Evolutionary conservation across 1,140 invertebrate species (phyloP).

Genomic region (Drosophila suzukii): DNA sequence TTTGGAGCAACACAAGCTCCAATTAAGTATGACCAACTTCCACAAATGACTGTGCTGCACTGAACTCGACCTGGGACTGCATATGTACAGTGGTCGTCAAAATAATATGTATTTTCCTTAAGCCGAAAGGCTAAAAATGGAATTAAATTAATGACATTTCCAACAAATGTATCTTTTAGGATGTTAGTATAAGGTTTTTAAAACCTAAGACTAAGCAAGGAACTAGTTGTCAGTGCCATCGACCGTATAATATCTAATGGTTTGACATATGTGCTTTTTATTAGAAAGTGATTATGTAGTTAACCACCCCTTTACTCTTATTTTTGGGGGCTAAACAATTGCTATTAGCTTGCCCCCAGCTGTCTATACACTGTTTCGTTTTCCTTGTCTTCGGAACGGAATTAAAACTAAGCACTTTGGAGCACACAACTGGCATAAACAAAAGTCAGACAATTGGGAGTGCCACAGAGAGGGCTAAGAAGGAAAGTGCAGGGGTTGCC

Average conservation of each 20-base stretch:
- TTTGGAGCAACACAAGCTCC: constrained; percentile 45
- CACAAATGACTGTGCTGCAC: constrained; percentile 27
- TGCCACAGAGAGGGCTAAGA: background rate
- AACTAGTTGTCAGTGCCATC: too few relatives aligned
- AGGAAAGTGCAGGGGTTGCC: constrained; percentile 1
- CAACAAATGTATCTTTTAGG: too few relatives aligned
- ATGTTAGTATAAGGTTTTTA: too few relatives aligned
- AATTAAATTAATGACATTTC: too few relatives aligned
- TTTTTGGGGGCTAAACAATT: background rate
- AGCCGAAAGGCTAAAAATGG: too few relatives aligned
- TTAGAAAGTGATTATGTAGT: background rate
- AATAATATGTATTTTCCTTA: background rate
- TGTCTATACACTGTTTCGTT: constrained; percentile 33
- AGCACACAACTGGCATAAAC: constrained; percentile 73
- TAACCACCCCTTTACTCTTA: background rate
- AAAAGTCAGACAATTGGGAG: constrained; percentile 41
- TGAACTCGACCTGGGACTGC: background rate
- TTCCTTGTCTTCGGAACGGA: constrained; percentile 61
- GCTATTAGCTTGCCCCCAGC: constrained; percentile 13
- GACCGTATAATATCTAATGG: too few relatives aligned
- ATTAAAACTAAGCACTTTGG: constrained; percentile 77
- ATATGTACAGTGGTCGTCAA: background rate
- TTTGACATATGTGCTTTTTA: too few relatives aligned
- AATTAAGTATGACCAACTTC: constrained; percentile 44
- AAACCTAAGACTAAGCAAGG: too few relatives aligned